phyloP scores from a whole-genome alignment of 1,140 invertebrate genomes.

The Idris sp. region DNA sequence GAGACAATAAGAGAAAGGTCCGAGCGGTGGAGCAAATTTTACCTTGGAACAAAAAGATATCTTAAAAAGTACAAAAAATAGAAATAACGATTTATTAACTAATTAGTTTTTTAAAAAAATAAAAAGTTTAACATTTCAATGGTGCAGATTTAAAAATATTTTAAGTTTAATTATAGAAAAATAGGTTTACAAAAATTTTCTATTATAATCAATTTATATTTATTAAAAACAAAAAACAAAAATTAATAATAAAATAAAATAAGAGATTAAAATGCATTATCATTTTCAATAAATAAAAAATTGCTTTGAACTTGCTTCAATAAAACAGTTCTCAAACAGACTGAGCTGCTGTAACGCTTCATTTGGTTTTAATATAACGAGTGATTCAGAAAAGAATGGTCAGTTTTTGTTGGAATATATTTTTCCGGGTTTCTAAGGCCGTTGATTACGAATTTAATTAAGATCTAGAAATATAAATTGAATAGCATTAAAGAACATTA shows the following conservation, averaged over 20 bases:
- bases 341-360: slow-evolving; percentile 16
- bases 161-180: too few species aligned
- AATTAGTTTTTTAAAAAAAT: too few species aligned
- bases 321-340: neutral
- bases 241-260: too few species aligned
- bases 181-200: too few species aligned
- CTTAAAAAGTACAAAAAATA: slow-evolving; percentile 31
- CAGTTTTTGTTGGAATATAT: slow-evolving; percentile 19
- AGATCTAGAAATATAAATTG: neutral
- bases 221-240: too few species aligned
- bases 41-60: slow-evolving; percentile 41
- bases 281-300: neutral
- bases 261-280: too few species aligned
- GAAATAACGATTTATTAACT: slow-evolving; percentile 22
- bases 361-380: slow-evolving; percentile 34
- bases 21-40: slow-evolving; percentile 47
- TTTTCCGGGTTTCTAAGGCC: slow-evolving; percentile 54
- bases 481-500: too few species aligned
- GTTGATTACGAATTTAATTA: slow-evolving; percentile 32
- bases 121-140: slow-evolving; percentile 14
- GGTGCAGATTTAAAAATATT: slow-evolving; percentile 9
- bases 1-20: slow-evolving; percentile 46
- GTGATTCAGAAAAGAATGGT: slow-evolving; percentile 12
- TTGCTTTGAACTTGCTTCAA: neutral
- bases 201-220: too few species aligned